These are phyloP conservation scores for Agrochola litura DNA, from an alignment of 2,888 invertebrate species.

Conservation along the genomic window DNA sequence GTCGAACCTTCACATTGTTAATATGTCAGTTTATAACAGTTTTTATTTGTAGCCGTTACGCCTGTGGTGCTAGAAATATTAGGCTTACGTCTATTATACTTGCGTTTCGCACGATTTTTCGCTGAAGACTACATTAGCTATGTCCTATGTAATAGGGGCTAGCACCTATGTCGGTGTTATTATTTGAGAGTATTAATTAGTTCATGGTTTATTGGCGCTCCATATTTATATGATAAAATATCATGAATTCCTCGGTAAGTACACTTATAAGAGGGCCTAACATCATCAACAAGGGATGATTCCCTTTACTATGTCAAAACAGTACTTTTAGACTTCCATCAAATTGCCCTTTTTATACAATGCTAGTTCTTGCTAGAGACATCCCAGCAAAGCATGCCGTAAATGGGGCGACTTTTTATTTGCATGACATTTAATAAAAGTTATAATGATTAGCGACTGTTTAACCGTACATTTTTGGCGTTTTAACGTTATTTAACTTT, in stretches of 20 bases:
- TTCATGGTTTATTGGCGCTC: not conserved
- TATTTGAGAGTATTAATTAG: not conserved
- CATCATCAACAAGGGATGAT: not conserved
- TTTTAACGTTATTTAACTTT: too few relatives aligned
- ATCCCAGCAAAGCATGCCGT: not conserved
- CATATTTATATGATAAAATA: not conserved
- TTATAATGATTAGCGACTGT: too few relatives aligned
- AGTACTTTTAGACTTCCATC: too few relatives aligned
- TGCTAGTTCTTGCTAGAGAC: not conserved
- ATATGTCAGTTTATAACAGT: conserved; percentile 60
- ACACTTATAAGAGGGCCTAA: not conserved
- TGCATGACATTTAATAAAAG: too few relatives aligned
- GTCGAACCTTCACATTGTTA: conserved; percentile 66
- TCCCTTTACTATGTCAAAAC: not conserved
- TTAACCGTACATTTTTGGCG: too few relatives aligned
- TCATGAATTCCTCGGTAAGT: not conserved
- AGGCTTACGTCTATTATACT: conserved; percentile 13
- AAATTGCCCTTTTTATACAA: not conserved
- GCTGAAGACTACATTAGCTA: conserved; percentile 16
- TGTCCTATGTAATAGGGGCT: conserved; percentile 1
- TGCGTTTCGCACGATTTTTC: conserved; percentile 33
- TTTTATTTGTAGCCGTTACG: conserved; percentile 41
- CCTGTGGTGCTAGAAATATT: conserved; percentile 3
- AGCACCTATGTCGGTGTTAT: not conserved
- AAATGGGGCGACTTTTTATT: conserved; percentile 25